Conservation (phyloP, 2,797 vertebrate genomes). For the Delichon dasypus region DNA sequence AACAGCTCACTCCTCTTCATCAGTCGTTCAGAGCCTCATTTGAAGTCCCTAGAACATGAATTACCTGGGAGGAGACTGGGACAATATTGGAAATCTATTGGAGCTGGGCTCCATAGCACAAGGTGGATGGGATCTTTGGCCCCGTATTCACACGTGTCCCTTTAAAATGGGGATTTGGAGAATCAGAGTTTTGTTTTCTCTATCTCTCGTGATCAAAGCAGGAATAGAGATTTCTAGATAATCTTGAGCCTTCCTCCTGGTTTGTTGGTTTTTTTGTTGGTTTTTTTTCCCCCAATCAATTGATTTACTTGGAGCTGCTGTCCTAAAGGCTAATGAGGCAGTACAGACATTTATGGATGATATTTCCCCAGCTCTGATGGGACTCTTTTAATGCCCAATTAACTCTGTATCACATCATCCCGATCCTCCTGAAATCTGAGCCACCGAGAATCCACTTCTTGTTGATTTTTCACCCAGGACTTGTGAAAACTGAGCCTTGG, state of each 20-base stretch:
- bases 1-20: neutral
- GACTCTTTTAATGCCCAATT: slow-evolving; percentile 13
- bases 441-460: neutral
- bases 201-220: neutral
- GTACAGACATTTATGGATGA: neutral
- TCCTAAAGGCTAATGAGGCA: slow-evolving; percentile 22
- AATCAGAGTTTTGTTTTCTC: neutral
- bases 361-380: slow-evolving; percentile 18
- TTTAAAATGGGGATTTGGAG: neutral
- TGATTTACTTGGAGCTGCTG: neutral
- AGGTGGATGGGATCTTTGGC: neutral
- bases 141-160: accelerated
- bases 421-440: neutral
- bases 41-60: neutral
- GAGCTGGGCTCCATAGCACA: neutral
- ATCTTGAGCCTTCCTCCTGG: neutral
- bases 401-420: neutral
- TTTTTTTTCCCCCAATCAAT: neutral
- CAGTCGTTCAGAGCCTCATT: neutral
- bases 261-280: neutral
- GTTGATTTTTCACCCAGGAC: neutral
- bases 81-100: neutral
- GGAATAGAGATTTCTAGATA: neutral
- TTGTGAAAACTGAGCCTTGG: neutral
- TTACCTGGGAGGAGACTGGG: neutral